phyloP scores from a whole-genome alignment of 2,113 vertebrate species.

The Columba livia region DNA sequence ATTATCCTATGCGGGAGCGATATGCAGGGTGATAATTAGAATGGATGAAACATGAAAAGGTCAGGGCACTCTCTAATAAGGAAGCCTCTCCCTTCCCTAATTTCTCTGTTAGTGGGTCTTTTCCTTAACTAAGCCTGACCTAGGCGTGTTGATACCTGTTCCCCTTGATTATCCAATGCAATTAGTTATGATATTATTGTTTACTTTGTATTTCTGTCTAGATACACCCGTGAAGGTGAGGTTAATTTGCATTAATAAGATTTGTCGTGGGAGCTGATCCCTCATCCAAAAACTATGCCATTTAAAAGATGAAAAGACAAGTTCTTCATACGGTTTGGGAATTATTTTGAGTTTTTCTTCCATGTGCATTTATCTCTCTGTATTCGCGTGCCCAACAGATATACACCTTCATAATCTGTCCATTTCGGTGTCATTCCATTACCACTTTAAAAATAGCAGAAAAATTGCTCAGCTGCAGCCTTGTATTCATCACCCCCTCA shows the following conservation, averaged over 20 bases:
- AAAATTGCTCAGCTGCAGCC: background rate
- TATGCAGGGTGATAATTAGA: background rate
- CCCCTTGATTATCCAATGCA: conserved; percentile 4
- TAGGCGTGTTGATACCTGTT: background rate
- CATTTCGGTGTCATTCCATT: background rate
- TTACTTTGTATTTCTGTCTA: conserved; percentile 18
- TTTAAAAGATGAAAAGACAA: background rate
- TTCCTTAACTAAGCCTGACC: background rate
- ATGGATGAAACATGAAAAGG: background rate
- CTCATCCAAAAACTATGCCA: background rate
- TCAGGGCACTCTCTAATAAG: conserved; percentile 37
- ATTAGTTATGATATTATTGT: conserved; percentile 23
- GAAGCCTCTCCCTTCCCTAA: conserved; percentile 51
- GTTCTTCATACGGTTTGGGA: background rate
- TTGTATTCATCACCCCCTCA: rapidly evolving
- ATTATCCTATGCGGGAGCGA: background rate
- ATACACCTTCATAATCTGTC: background rate
- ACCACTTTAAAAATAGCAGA: background rate
- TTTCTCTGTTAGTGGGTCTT: conserved; percentile 26
- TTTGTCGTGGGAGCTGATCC: background rate
- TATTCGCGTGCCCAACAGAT: background rate
- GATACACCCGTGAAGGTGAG: background rate
- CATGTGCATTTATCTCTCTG: background rate
- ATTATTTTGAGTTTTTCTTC: background rate
- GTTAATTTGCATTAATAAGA: background rate